phyloP scores from a whole-genome alignment of 2,113 vertebrate genomes.

The Taxidea taxus region DNA sequence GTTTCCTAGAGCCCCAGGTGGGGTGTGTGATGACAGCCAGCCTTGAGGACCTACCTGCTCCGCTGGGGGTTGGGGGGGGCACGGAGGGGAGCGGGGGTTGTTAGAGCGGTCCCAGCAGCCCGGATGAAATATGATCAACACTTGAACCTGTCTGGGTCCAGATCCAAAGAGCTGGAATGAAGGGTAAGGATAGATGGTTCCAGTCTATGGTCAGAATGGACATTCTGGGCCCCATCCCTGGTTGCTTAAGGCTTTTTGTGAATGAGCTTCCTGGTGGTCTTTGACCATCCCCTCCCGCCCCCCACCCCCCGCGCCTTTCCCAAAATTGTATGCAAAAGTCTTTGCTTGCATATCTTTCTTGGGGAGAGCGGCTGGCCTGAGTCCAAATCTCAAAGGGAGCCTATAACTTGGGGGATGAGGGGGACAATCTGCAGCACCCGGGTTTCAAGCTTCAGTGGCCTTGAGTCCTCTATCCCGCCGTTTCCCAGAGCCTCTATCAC shows the following conservation, averaged over 20 bases:
- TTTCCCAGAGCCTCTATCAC: not conserved
- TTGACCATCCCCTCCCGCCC: rapidly evolving
- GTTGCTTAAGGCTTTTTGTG: not conserved
- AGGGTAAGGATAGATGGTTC: not conserved
- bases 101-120: not conserved
- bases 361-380: not conserved
- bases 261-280: not conserved
- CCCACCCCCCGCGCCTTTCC: rapidly evolving
- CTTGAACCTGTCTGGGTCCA: not conserved
- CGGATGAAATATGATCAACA: not conserved
- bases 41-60: not conserved
- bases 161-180: not conserved
- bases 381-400: not conserved
- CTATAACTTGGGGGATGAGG: not conserved
- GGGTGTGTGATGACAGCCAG: not conserved
- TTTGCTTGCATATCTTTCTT: not conserved
- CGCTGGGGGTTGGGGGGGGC: not conserved
- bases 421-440: not conserved
- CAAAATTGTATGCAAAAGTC: not conserved
- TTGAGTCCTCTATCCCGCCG: not conserved
- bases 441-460: too few species aligned
- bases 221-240: too few species aligned
- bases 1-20: not conserved
- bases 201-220: too few species aligned
- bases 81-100: not conserved